Evolutionary conservation across 2,113 vertebrate species (phyloP), one percentile per base, ranked within the genome.

Genomic region (Shinisaurus crocodilurus): DNA sequence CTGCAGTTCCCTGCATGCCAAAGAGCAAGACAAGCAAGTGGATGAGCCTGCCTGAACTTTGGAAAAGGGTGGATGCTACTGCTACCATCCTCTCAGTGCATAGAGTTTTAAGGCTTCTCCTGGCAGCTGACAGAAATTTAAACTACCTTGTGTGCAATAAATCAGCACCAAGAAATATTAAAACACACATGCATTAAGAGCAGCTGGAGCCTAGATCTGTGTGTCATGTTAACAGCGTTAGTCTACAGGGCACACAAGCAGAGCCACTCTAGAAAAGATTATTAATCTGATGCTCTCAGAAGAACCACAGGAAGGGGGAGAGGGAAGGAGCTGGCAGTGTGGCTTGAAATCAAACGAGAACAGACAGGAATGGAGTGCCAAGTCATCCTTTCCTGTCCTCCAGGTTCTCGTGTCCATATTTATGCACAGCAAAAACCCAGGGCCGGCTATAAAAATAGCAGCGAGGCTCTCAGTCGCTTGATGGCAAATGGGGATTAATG

Each of bases 331-430:
- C 25, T 1, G 18, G 76, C 81, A 67, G 65, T 0, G 3, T 3
- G 48, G 27, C 76, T 43, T 37, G 77, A 92, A 37, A 90, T 37
- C 45, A 45, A 89, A 82, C 88, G 6, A 37, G 92, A 32, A 90
- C 69, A 50, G 88, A 81, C 89, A 88, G 82, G 37, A 34, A 70
- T 69, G 77, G 40, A 74, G 90, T 69, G 88, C 93, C 0, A 9
- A 93, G 77, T 89, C 91, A 94, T 88, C 87, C 87, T 88, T 92
- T 87, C 90, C 88, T 95, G 65, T 91, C 92, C 86, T 0, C 74
- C 45, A 48, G 92, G 43, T 32, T 87, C 86, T 88, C 18, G 60
- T 6, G 2, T 89, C 0, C 1, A 6, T 82, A 81, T 82, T 89
- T 54, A 6, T 23, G 87, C 60, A 18, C 54, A 88, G 37, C n/a